A percentile compares a stretch with the other conserved stretches of the same genome.
Evolutionary conservation across 2,888 invertebrate genomes (phyloP).

Genomic region (Clostera curtula): DNA sequence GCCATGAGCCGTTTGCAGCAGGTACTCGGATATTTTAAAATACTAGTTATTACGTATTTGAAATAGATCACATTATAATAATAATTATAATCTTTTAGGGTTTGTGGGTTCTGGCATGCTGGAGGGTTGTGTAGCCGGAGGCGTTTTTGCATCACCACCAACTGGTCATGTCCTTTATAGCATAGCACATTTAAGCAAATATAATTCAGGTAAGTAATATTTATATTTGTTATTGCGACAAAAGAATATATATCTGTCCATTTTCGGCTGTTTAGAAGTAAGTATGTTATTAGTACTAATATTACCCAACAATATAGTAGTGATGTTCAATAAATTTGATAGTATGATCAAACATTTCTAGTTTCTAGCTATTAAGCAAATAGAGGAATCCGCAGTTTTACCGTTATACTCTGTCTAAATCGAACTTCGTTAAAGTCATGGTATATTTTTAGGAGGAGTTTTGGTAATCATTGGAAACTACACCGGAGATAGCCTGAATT

Average conservation of each 20-base stretch:
- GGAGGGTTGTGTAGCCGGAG: constrained; percentile 83
- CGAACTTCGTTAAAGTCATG: neutral
- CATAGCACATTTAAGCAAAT: constrained; percentile 73
- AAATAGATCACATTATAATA: too few species aligned
- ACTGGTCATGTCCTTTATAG: constrained; percentile 79
- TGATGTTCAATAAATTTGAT: too few species aligned
- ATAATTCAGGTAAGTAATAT: constrained; percentile 68
- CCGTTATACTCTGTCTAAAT: too few species aligned
- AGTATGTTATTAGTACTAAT: too few species aligned
- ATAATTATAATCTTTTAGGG: constrained; percentile 55
- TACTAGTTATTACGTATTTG: neutral
- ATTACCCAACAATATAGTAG: too few species aligned
- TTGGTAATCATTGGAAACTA: constrained; percentile 84
- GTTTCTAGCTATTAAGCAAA: too few species aligned
- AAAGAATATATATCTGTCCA: neutral
- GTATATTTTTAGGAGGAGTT: constrained; percentile 71
- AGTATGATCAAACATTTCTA: too few species aligned
- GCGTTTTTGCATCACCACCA: constrained; percentile 86
- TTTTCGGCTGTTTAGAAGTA: too few species aligned
- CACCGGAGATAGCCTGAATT: constrained; percentile 86
- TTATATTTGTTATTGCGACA: neutral
- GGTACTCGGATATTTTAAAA: constrained; percentile 33
- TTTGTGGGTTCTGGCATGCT: constrained; percentile 88
- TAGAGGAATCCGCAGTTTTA: too few species aligned
- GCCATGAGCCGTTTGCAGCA: constrained; percentile 83